Evolutionary conservation across 2,888 invertebrate species (phyloP).

Genomic region (Microdon myrmicae): DNA sequence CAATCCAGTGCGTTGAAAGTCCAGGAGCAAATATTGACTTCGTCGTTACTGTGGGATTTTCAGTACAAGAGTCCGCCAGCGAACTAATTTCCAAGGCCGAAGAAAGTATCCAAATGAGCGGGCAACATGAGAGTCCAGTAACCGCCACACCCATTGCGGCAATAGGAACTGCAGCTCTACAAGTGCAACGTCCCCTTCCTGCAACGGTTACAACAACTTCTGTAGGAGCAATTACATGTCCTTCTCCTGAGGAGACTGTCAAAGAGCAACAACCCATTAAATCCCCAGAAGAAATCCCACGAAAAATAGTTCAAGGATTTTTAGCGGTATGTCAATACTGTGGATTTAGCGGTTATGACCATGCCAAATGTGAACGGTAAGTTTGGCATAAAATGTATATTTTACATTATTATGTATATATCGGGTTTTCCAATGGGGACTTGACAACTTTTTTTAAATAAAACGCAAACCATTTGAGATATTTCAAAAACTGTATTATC

Average conservation of each 20-base stretch:
- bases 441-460: too few relatives aligned
- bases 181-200: conserved; percentile 28
- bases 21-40: conserved; percentile 81
- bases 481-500: too few relatives aligned
- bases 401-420: too few relatives aligned
- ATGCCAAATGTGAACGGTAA: conserved; percentile 79
- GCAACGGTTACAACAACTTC: conserved; percentile 56
- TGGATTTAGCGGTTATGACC: conserved; percentile 82
- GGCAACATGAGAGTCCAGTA: conserved; percentile 58
- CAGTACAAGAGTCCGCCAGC: conserved; percentile 64
- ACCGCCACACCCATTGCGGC: conserved; percentile 41
- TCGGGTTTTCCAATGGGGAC: too few relatives aligned
- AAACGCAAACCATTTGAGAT: too few relatives aligned
- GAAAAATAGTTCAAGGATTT: conserved; percentile 76
- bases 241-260: conserved; percentile 22
- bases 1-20: conserved; percentile 79
- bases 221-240: conserved; percentile 30
- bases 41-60: conserved; percentile 77
- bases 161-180: conserved; percentile 15
- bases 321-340: conserved; percentile 83
- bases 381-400: conserved; percentile 1
- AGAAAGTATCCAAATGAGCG: conserved; percentile 63
- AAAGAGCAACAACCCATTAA: conserved; percentile 12
- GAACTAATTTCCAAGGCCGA: conserved; percentile 66
- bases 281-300: conserved; percentile 69